Evolutionary conservation across 1,140 invertebrate species (phyloP), one percentile per base, ranked within the genome.

Genomic region (Melitaea cinxia): DNA sequence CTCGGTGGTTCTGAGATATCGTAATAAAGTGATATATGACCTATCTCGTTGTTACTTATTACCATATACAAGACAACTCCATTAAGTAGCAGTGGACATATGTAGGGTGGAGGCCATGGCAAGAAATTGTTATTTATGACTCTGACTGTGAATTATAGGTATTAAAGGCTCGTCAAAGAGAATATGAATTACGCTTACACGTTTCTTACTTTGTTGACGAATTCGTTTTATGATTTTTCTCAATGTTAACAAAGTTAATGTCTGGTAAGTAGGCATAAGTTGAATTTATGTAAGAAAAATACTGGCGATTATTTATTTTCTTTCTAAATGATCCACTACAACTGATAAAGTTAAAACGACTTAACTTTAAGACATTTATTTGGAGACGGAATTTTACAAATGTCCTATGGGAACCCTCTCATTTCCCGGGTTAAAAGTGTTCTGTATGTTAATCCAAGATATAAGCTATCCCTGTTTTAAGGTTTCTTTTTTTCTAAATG

Each of bases 21-120:
- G 69, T 75, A 80, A 82, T 80, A 65, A 72, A 83, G 84, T 88
- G 82, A 89, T 87, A 78, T 82, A 87, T 84, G 61, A 78, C 68
- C 33, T 74, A 80, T 82, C 75, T 77, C 39, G 60, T 69, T 76
- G 71, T 80, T 70, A 65, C 66, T 78, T 73, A 88, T 88, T 88
- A 82, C 63, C 81, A 86, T 90, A 90, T 74, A 88, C 88, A 90
- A 80, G 88, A 88, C 83, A 90, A 84, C 72, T 88, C 88, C 88
- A 90, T 90, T 90, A 90, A 71, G 59, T 61, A 68, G 74, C 61
- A 56, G 55, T 68, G 66, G 78, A 79, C 76, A 80, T 72, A 78
- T 83, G 79, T 77, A 75, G 72, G 69, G 70, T 68, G 68, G 37
- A 73, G 58, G 66, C 42, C 14, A 67, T 49, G 56, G 37, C 37